Conservation (phyloP, 2,797 vertebrate species). For the Enteromius trimaculatus region DNA sequence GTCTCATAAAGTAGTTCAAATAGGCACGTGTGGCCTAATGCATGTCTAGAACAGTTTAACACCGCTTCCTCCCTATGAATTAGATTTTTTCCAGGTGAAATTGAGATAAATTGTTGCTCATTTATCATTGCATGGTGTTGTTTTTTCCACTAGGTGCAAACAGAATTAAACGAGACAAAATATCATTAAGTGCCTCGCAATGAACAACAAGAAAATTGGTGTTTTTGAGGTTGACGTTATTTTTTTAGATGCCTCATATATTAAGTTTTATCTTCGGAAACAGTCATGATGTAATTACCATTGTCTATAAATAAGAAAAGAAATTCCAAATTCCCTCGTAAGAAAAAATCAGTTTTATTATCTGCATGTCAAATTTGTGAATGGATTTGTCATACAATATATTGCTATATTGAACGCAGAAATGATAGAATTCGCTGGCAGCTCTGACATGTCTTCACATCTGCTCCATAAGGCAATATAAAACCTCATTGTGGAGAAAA, state of each 20-base stretch:
- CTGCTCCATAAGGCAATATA: constrained; percentile 22
- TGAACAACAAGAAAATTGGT: not conserved
- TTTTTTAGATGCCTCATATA: not conserved
- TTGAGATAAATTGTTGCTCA: constrained; percentile 6
- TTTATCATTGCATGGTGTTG: constrained; percentile 19
- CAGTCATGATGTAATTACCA: not conserved
- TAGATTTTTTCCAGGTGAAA: not conserved
- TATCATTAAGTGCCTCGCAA: constrained; percentile 6
- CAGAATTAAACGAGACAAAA: not conserved
- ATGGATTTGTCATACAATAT: not conserved
- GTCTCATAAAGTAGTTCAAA: constrained; percentile 25
- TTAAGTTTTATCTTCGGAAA: not conserved
- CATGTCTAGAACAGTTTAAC: constrained; percentile 1
- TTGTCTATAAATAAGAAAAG: not conserved
- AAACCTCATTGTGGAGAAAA: constrained; percentile 32
- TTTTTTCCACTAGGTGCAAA: not conserved
- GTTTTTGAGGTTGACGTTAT: not conserved
- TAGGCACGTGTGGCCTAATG: constrained; percentile 17
- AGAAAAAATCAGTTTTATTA: not conserved
- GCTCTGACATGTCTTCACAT: constrained; percentile 27
- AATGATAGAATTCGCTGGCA: constrained; percentile 16
- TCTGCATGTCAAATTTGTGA: constrained; percentile 1
- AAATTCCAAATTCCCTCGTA: not conserved
- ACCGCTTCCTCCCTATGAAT: not conserved
- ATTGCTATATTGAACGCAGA: not conserved